These are phyloP conservation scores for Drosophila ustulata DNA, from an alignment of 2,888 invertebrate genomes.

Conservation along the genomic window DNA sequence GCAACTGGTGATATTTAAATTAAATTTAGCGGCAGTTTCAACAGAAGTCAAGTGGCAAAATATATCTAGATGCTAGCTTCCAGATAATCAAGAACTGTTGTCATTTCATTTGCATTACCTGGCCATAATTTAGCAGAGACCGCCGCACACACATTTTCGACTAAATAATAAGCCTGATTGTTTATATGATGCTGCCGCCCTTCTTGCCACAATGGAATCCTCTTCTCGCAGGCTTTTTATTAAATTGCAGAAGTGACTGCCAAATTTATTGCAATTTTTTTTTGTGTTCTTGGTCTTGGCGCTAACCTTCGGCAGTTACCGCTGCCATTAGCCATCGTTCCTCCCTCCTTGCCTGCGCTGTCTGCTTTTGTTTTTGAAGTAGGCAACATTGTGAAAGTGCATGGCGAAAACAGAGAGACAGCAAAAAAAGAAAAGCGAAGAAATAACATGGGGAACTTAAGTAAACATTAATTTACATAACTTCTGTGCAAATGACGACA, in stretches of 20 bases:
- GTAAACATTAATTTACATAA: slow-evolving; percentile 85
- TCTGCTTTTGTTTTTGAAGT: slow-evolving; percentile 81
- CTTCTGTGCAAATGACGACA: slow-evolving; percentile 82
- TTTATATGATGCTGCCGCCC: slow-evolving; percentile 52
- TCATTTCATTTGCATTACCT: slow-evolving; percentile 84
- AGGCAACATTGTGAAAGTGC: slow-evolving; percentile 76
- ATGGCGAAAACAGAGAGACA: slow-evolving; percentile 51
- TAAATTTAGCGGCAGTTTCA: slow-evolving; percentile 46
- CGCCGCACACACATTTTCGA: slow-evolving; percentile 69
- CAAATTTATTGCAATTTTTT: slow-evolving; percentile 77
- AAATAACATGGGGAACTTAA: slow-evolving; percentile 84
- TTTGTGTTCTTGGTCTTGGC: slow-evolving; percentile 39
- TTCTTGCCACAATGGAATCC: background rate
- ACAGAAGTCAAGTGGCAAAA: background rate
- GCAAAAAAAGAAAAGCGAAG: slow-evolving; percentile 43
- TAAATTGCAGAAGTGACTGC: slow-evolving; percentile 78
- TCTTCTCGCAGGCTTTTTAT: slow-evolving; percentile 71
- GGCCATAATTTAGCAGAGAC: slow-evolving; percentile 79
- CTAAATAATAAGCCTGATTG: slow-evolving; percentile 77
- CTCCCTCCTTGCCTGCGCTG: slow-evolving; percentile 31
- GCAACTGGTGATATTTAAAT: background rate
- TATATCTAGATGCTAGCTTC: slow-evolving; percentile 16
- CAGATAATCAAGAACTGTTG: slow-evolving; percentile 20
- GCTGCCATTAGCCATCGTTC: slow-evolving; percentile 65
- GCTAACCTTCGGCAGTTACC: slow-evolving; percentile 58